These are phyloP conservation scores for Nothocercus julius DNA, from an alignment of 2,113 vertebrate genomes.

Conservation along the genomic window DNA sequence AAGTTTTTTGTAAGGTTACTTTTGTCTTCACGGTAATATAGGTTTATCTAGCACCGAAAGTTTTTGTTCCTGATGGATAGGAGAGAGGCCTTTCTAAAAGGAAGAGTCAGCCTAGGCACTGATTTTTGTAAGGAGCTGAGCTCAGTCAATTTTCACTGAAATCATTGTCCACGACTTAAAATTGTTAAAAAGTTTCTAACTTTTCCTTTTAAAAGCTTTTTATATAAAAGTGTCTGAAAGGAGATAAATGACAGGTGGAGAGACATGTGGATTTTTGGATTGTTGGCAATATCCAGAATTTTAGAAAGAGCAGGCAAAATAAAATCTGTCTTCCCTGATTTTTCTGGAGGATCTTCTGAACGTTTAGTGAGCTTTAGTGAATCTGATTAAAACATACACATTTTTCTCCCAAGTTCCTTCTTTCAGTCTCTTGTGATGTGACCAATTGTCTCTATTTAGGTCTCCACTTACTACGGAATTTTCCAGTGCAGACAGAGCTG, in stretches of 20 bases:
- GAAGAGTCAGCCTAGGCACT: not conserved
- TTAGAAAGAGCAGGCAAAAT: not conserved
- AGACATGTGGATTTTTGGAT: not conserved
- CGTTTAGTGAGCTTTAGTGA: not conserved
- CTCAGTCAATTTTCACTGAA: not conserved
- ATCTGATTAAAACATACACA: not conserved
- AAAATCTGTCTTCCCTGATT: not conserved
- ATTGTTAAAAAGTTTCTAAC: not conserved
- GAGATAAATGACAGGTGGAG: not conserved
- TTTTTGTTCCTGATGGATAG: not conserved
- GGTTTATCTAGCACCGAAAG: not conserved
- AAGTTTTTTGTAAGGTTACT: not conserved
- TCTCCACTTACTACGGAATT: conserved; percentile 51
- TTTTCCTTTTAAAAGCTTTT: not conserved
- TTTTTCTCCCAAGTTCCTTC: not conserved
- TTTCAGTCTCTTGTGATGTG: not conserved
- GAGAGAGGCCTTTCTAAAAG: not conserved
- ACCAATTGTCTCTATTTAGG: not conserved
- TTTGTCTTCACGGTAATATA: not conserved
- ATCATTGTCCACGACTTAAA: not conserved
- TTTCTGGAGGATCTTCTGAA: not conserved
- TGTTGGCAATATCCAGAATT: not conserved
- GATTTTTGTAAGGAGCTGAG: not conserved
- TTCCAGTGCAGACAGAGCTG: conserved; percentile 47
- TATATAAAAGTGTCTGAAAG: not conserved